Evolutionary conservation across 2,113 vertebrate species (phyloP).

Genomic region (Cyanoliseus patagonus): DNA sequence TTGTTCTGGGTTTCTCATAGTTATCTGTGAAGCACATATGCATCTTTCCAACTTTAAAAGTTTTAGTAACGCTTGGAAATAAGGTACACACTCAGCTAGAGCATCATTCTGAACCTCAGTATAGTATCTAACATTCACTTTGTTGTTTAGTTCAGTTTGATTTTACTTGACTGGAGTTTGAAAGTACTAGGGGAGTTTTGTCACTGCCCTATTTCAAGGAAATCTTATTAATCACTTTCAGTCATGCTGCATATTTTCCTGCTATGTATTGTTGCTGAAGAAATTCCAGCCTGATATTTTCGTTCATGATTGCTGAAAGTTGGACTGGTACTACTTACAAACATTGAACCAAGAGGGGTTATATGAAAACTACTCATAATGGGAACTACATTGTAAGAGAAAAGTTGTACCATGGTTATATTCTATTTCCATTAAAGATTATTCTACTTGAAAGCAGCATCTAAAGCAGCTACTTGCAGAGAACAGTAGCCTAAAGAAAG

Average conservation of each 20-base stretch:
- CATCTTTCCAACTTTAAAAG: background rate
- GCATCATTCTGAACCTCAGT: background rate
- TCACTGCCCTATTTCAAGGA: slow-evolving; percentile 16
- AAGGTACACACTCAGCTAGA: slow-evolving; percentile 7
- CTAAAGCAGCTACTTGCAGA: background rate
- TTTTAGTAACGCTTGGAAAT: background rate
- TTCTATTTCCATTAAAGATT: background rate
- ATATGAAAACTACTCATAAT: background rate
- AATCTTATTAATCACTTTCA: slow-evolving; percentile 41
- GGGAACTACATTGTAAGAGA: background rate
- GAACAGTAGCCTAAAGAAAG: background rate
- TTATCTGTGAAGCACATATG: background rate
- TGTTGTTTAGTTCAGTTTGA: slow-evolving; percentile 37
- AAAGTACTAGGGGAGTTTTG: background rate
- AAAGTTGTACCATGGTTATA: background rate
- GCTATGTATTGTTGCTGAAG: slow-evolving; percentile 15
- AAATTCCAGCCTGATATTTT: slow-evolving; percentile 16
- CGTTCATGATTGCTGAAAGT: slow-evolving; percentile 2
- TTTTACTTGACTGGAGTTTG: slow-evolving; percentile 8
- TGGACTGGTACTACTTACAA: background rate
- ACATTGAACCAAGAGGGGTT: background rate
- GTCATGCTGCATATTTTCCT: background rate
- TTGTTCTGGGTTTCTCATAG: background rate
- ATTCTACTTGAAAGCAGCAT: background rate
- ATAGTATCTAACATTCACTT: background rate